phyloP scores from a whole-genome alignment of 2,888 invertebrate species.

The Ectobius pallidus region DNA sequence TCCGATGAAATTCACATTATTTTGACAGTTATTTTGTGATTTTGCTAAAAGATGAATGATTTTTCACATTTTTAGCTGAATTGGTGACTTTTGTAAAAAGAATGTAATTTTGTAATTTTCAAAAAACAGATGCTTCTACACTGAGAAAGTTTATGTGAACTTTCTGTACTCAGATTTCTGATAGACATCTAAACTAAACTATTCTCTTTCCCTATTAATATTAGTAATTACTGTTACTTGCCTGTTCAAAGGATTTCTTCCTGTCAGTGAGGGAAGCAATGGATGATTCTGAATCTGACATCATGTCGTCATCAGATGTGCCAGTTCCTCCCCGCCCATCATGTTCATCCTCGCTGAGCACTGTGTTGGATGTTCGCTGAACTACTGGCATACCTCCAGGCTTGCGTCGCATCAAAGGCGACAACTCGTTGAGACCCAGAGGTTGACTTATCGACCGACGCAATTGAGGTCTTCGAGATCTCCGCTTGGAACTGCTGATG shows the following conservation, averaged over 20 bases:
- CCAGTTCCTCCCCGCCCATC: slow-evolving; percentile 59
- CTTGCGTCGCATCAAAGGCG: slow-evolving; percentile 62
- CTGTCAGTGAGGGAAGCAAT: slow-evolving; percentile 59
- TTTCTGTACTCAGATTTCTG: too few relatives aligned
- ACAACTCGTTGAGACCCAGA: slow-evolving; percentile 64
- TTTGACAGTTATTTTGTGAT: too few relatives aligned
- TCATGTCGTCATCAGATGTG: slow-evolving; percentile 62
- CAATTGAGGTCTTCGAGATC: slow-evolving; percentile 47
- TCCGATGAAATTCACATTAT: too few relatives aligned
- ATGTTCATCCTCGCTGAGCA: slow-evolving; percentile 63
- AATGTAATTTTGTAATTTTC: too few relatives aligned
- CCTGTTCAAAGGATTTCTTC: slow-evolving; percentile 62
- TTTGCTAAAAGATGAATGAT: too few relatives aligned
- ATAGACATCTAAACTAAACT: too few relatives aligned
- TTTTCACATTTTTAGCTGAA: too few relatives aligned
- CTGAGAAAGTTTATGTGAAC: too few relatives aligned
- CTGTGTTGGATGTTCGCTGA: slow-evolving; percentile 49
- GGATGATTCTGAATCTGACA: slow-evolving; percentile 65
- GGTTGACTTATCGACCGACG: slow-evolving; percentile 74
- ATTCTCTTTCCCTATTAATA: too few relatives aligned
- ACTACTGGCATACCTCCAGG: slow-evolving; percentile 45
- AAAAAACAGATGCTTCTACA: too few relatives aligned
- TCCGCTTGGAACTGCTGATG: slow-evolving; percentile 30
- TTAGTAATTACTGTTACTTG: too few relatives aligned
- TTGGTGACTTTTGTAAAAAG: too few relatives aligned